These are phyloP conservation scores for Melinaea menophilus DNA, from an alignment of 2,888 invertebrate species.

Conservation along the genomic window DNA sequence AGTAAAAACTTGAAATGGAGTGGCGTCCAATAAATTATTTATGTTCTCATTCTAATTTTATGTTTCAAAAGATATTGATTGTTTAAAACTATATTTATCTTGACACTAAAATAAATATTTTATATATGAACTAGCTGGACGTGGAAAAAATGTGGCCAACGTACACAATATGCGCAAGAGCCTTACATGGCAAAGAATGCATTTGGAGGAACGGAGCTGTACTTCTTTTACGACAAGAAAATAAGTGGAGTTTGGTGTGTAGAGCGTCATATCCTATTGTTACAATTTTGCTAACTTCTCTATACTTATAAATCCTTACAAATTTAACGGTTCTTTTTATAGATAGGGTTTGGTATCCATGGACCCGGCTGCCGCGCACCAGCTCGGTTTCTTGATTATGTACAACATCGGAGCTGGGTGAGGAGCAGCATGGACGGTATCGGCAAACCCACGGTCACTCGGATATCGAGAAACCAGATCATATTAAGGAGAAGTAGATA, in stretches of 20 bases:
- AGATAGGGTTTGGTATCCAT: constrained; percentile 54
- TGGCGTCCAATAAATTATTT: too few relatives aligned
- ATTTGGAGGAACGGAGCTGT: background rate
- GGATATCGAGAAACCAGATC: constrained; percentile 40
- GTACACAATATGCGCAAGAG: constrained; percentile 45
- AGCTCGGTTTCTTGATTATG: constrained; percentile 53
- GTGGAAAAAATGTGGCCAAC: constrained; percentile 44
- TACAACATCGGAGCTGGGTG: constrained; percentile 46
- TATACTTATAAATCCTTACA: background rate
- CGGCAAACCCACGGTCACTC: constrained; percentile 47
- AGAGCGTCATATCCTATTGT: background rate
- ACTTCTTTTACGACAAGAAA: constrained; percentile 1
- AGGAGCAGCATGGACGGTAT: constrained; percentile 37
- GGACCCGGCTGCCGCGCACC: constrained; percentile 54
- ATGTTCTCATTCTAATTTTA: too few relatives aligned
- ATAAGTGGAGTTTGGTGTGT: constrained; percentile 3
- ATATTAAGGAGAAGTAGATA: constrained; percentile 43
- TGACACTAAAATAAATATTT: background rate
- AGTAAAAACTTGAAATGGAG: too few relatives aligned
- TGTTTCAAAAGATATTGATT: too few relatives aligned
- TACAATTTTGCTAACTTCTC: background rate
- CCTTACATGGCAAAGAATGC: constrained; percentile 31
- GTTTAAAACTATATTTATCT: too few relatives aligned
- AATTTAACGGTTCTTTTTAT: background rate
- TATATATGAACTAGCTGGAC: constrained; percentile 38